Base-by-base conservation (phyloP, 2,797 vertebrate genomes). In the Sebastes jordani region DNA sequence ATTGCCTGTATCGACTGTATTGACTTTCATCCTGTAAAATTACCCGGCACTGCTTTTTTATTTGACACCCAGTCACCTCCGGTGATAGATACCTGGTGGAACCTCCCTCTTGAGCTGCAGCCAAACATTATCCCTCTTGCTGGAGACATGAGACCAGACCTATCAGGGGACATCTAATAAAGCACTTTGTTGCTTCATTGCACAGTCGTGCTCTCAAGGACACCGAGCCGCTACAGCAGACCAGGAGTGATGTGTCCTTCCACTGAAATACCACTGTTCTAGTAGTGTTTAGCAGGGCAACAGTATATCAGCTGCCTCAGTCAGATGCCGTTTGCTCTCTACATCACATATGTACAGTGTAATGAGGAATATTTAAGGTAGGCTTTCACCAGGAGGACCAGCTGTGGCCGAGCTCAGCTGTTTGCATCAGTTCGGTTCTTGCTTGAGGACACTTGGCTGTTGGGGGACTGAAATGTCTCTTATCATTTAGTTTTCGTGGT, bases 11-110 rank as follows among this genome's bases (percentile, higher is more conserved):
- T 86, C 49, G 74, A 80, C 79, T 69, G 32, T 59, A 83, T 88
- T 64, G 83, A 88, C 86, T 88, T 82, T 76, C 82, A 74, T 84
- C 72, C 83, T 82, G 76, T 88, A 80, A 86, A 88, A 88, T 88
- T 67, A 91, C 77, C 55, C 65, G 14, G 68, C 75, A 5, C 81
- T 56, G 66, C 78, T 86, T 73, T 86, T 92, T 90, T 81, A 86
- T 82, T 80, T 85, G 91, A 88, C 85, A 85, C 60, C 29, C 81
- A 83, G 83, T 88, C 87, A 81, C 87, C 86, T 78, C 69, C 66
- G 30, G 73, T 92, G 90, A 92, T 76, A 32, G 75, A 90, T 82
- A 42, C 27, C 32, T 8, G 0, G n/a, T 29, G 70, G 73, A 78
- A 11, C 74, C 81, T 63, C 82, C 83, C 71, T 56, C 38, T 71